phyloP scores from a whole-genome alignment of 2,888 invertebrate species.

The Physocephala rufipes region DNA sequence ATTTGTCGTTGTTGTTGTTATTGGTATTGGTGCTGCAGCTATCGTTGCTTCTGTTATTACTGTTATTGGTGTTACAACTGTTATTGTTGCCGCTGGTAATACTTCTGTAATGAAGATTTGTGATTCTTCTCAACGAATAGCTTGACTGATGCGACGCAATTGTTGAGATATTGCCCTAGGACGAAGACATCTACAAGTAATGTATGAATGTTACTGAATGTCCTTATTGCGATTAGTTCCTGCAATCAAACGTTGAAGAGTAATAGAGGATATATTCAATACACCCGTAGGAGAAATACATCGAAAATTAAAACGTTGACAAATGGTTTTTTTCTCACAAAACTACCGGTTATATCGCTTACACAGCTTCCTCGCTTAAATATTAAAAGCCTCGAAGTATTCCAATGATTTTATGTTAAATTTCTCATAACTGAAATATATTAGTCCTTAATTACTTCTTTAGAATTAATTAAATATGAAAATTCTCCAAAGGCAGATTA shows the following conservation, averaged over 20 bases:
- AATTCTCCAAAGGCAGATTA: too few relatives aligned
- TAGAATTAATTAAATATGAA: too few relatives aligned
- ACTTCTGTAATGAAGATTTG: slow-evolving; percentile 10
- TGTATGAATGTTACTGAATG: not conserved
- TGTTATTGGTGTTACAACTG: slow-evolving; percentile 14
- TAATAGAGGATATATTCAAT: not conserved
- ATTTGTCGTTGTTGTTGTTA: not conserved
- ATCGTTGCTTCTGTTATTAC: slow-evolving; percentile 12
- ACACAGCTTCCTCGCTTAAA: too few relatives aligned
- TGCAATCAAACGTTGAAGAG: not conserved
- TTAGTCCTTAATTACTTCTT: too few relatives aligned
- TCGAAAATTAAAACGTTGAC: too few relatives aligned
- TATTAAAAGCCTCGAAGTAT: too few relatives aligned
- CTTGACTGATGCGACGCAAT: slow-evolving; percentile 31
- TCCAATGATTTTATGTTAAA: too few relatives aligned
- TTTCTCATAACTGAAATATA: too few relatives aligned
- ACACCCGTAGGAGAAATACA: not conserved
- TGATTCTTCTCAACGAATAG: slow-evolving; percentile 21
- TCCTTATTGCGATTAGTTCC: not conserved
- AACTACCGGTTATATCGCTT: too few relatives aligned
- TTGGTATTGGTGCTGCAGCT: slow-evolving; percentile 24
- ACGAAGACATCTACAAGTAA: slow-evolving; percentile 18
- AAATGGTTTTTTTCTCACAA: too few relatives aligned
- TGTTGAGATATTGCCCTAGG: slow-evolving; percentile 27
- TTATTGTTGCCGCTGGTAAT: slow-evolving; percentile 15